phyloP scores from a whole-genome alignment of 2,888 invertebrate genomes.

The Deladenus siricidicola region DNA sequence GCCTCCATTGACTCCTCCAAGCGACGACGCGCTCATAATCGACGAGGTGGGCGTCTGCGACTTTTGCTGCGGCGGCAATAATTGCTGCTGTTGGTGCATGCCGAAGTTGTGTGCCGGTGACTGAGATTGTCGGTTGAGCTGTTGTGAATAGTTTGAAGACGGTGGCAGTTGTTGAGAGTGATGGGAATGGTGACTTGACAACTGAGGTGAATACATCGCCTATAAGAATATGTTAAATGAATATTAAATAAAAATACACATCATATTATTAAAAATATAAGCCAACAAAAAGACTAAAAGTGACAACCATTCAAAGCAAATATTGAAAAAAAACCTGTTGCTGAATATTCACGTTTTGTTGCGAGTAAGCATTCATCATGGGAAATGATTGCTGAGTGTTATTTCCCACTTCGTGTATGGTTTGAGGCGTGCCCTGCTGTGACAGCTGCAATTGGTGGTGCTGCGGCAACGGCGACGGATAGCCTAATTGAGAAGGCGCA shows the following conservation, averaged over 20 bases:
- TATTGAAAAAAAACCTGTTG: too few species aligned
- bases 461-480: constrained; percentile 2
- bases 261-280: too few species aligned
- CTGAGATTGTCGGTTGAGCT: too few species aligned
- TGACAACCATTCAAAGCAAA: too few species aligned
- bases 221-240: too few species aligned
- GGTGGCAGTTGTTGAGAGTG: too few species aligned
- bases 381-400: neutral
- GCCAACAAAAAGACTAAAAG: too few species aligned
- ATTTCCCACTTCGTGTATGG: neutral
- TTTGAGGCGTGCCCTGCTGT: neutral
- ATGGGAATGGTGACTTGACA: too few species aligned
- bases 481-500: neutral
- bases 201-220: too few species aligned
- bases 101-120: neutral
- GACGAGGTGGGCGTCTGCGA: constrained; percentile 29
- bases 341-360: neutral
- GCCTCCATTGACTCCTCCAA: neutral
- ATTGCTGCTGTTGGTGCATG: constrained; percentile 9
- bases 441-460: neutral
- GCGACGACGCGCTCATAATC: constrained; percentile 8
- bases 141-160: too few species aligned
- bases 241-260: too few species aligned
- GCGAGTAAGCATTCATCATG: neutral
- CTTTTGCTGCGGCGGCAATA: neutral